Conservation (phyloP, 1,140 invertebrate genomes). For the Pachyrhynchus sulphureomaculatus region DNA sequence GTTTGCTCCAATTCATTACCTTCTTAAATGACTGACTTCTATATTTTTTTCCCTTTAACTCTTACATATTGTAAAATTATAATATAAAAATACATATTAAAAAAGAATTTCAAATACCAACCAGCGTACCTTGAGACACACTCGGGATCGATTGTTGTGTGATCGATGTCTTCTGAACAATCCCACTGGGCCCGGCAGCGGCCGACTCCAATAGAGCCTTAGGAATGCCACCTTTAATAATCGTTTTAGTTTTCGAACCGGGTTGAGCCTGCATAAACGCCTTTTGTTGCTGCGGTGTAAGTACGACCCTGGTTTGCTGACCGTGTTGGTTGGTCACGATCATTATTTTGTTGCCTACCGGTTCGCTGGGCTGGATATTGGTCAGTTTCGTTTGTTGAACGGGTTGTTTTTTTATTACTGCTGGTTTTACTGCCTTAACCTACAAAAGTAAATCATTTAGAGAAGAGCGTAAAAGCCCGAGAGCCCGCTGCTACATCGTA, state of each 20-base stretch:
- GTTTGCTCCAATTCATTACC: too few relatives aligned
- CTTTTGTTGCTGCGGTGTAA: constrained; percentile 61
- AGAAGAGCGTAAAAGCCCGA: background rate
- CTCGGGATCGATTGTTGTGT: background rate
- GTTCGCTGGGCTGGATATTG: constrained; percentile 22
- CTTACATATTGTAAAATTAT: too few relatives aligned
- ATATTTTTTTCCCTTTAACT: too few relatives aligned
- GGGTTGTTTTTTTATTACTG: constrained; percentile 26
- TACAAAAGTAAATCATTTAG: background rate
- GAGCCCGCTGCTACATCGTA: too few relatives aligned
- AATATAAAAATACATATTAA: background rate
- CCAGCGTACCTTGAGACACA: constrained; percentile 5
- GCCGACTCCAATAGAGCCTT: constrained; percentile 34
- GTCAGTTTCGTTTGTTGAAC: constrained; percentile 25
- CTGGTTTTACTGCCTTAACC: constrained; percentile 35
- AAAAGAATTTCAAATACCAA: too few relatives aligned
- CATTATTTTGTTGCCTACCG: constrained; percentile 56
- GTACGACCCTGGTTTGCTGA: constrained; percentile 56
- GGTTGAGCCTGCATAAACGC: constrained; percentile 45
- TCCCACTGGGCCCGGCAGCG: constrained; percentile 50
- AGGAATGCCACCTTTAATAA: constrained; percentile 41
- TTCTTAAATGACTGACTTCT: too few relatives aligned
- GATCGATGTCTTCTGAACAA: constrained; percentile 15
- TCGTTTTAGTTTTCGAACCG: constrained; percentile 47
- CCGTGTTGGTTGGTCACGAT: constrained; percentile 62